Percentiles rank a stretch among this genome's conserved stretches.
phyloP scores from a whole-genome alignment of 2,888 invertebrate species.

The Aphelenchoides bicaudatus region DNA sequence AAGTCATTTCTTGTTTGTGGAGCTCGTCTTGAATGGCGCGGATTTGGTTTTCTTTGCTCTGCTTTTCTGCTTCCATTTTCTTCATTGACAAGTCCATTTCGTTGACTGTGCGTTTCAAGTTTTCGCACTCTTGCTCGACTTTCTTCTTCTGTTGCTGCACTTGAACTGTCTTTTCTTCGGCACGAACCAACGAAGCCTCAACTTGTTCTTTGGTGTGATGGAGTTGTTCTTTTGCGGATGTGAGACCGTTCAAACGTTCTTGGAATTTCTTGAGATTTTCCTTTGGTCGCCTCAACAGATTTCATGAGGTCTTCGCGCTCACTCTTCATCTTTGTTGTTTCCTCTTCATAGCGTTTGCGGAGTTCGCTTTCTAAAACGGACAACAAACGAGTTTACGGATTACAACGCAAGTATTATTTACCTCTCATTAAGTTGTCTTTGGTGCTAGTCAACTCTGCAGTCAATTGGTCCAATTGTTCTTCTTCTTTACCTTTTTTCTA shows the following conservation, averaged over 20 bases:
- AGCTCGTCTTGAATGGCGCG: conserved; percentile 75
- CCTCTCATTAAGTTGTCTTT: conserved; percentile 97
- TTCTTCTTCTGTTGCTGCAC: conserved; percentile 50
- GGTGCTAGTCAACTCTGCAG: conserved; percentile 88
- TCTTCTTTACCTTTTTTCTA: conserved; percentile 94
- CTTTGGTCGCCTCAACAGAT: conserved; percentile 46
- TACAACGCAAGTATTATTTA: too few species aligned
- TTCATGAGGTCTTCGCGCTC: conserved; percentile 67
- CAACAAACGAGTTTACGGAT: conserved; percentile 45
- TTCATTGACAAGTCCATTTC: conserved; percentile 50
- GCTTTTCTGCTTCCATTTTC: conserved; percentile 57
- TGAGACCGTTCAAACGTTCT: conserved; percentile 50
- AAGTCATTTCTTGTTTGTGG: conserved; percentile 97
- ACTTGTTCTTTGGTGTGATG: conserved; percentile 12
- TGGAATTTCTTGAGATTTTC: conserved; percentile 50
- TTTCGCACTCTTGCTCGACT: conserved; percentile 54
- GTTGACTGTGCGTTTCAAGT: conserved; percentile 54
- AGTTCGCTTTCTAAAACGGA: conserved; percentile 90
- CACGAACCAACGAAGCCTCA: conserved; percentile 77
- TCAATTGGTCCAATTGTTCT: conserved; percentile 99
- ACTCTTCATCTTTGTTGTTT: conserved; percentile 72
- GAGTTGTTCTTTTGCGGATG: conserved; percentile 63
- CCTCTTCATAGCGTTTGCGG: conserved; percentile 89
- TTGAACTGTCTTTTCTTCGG: conserved; percentile 51
- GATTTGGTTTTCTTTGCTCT: conserved; percentile 55